Percentiles rank a stretch among this genome's conserved stretches.
Evolutionary conservation across 2,797 vertebrate species (phyloP).

Genomic region (Phoeniculus purpureus): DNA sequence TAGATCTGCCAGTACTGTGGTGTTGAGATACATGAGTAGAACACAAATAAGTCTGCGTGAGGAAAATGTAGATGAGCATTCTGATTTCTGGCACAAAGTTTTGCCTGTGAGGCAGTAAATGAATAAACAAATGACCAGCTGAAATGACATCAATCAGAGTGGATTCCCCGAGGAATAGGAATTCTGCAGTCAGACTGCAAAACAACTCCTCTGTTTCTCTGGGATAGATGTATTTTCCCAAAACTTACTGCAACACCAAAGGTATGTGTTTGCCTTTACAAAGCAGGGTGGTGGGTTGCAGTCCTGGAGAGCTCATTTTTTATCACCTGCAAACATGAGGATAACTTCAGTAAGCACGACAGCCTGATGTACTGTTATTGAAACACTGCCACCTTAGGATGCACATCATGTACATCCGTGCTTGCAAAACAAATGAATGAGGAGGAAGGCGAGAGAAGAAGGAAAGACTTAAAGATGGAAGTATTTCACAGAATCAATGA

Average conservation of each 20-base stretch:
- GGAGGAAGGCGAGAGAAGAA: not conserved
- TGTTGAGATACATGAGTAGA: not conserved
- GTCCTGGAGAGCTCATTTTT: conserved; percentile 28
- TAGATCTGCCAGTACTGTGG: not conserved
- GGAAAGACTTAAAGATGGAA: not conserved
- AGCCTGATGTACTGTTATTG: conserved; percentile 3
- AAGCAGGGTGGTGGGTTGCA: not conserved
- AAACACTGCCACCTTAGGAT: conserved; percentile 3
- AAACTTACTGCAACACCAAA: not conserved
- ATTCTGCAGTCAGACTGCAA: not conserved
- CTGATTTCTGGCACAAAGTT: conserved; percentile 7
- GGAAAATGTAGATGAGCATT: not conserved
- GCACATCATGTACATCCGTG: not conserved
- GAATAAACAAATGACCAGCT: conserved; percentile 22
- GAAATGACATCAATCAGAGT: not conserved
- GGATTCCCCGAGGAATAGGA: not conserved
- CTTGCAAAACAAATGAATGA: not conserved
- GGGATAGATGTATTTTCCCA: conserved; percentile 7
- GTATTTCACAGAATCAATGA: not conserved
- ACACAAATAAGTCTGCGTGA: not conserved
- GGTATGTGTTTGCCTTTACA: conserved; percentile 11
- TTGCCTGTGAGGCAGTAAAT: conserved; percentile 17
- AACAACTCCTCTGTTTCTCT: not conserved
- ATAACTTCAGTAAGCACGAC: conserved; percentile 7
- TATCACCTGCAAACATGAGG: conserved; percentile 35